A percentile compares a stretch with the other conserved stretches of the same genome.
These are phyloP conservation scores for Lepus timidus DNA, from an alignment of 2,113 vertebrate species.

Conservation along the genomic window DNA sequence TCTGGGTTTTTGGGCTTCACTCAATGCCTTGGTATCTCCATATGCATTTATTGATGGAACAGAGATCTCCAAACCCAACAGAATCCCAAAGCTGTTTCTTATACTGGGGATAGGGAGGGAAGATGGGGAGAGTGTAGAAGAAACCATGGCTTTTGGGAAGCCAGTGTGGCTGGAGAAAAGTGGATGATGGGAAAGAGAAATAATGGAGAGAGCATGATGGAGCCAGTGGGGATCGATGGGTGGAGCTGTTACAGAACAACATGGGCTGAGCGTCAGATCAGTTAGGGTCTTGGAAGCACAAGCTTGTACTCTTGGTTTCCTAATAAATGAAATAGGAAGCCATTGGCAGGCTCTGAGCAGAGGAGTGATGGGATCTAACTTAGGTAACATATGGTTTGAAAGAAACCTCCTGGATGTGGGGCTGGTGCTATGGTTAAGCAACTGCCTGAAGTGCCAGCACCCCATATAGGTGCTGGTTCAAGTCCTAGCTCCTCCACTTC, in stretches of 20 bases:
- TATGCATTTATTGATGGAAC: not conserved
- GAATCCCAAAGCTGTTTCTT: not conserved
- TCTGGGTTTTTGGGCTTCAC: not conserved
- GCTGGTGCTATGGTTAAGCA: too few species aligned
- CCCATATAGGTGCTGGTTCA: too few species aligned
- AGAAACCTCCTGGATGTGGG: not conserved
- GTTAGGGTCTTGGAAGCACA: not conserved
- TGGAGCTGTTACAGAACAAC: too few species aligned
- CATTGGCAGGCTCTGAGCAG: not conserved
- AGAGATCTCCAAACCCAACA: constrained; percentile 12
- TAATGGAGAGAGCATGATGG: not conserved
- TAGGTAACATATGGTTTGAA: not conserved
- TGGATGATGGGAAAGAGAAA: not conserved
- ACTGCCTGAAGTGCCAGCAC: too few species aligned
- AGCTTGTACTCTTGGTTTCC: not conserved
- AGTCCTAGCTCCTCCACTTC: too few species aligned
- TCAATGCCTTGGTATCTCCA: not conserved
- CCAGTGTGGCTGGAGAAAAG: not conserved
- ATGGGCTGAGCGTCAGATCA: not conserved
- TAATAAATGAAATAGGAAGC: not conserved
- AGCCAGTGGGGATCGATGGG: not conserved
- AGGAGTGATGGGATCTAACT: not conserved
- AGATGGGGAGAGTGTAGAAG: not conserved
- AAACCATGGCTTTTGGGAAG: not conserved
- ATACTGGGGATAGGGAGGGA: not conserved